Percentiles rank a stretch among this genome's conserved stretches.
Conservation (phyloP, 2,113 vertebrate species). For the Saccopteryx bilineata region DNA sequence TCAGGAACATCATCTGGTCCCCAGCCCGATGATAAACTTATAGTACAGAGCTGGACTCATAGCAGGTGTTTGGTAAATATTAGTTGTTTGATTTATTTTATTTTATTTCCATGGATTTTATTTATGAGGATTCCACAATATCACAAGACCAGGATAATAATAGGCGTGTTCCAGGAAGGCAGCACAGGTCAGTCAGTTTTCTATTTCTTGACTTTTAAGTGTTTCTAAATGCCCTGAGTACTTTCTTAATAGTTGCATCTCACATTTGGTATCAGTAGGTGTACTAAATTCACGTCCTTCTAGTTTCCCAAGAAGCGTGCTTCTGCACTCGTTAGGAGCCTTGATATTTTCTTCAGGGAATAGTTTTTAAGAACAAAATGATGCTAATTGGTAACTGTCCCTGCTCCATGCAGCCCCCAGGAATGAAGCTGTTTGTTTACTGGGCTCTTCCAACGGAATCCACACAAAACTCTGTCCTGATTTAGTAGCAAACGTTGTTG, state of each 20-base stretch:
- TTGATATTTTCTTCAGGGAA: background rate
- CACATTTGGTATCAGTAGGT: background rate
- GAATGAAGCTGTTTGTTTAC: background rate
- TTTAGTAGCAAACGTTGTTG: background rate
- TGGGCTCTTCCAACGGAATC: background rate
- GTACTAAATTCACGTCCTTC: background rate
- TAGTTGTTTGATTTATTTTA: background rate
- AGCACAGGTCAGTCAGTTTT: background rate
- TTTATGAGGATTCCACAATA: conserved; percentile 1
- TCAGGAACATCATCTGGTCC: background rate
- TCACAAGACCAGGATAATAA: background rate
- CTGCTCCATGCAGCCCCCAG: background rate
- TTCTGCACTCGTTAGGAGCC: background rate
- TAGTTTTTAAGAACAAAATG: background rate
- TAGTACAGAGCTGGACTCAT: background rate
- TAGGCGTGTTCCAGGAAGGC: background rate
- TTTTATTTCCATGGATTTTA: conserved; percentile 25
- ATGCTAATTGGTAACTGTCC: background rate
- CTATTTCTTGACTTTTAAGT: conserved; percentile 5
- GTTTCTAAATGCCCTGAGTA: background rate
- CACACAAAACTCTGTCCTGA: background rate
- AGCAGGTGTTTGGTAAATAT: background rate
- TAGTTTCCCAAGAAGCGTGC: background rate
- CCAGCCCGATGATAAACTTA: background rate
- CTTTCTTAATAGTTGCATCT: background rate